These are phyloP conservation scores for Machimus atricapillus DNA, from an alignment of 2,888 invertebrate species.

Conservation along the genomic window DNA sequence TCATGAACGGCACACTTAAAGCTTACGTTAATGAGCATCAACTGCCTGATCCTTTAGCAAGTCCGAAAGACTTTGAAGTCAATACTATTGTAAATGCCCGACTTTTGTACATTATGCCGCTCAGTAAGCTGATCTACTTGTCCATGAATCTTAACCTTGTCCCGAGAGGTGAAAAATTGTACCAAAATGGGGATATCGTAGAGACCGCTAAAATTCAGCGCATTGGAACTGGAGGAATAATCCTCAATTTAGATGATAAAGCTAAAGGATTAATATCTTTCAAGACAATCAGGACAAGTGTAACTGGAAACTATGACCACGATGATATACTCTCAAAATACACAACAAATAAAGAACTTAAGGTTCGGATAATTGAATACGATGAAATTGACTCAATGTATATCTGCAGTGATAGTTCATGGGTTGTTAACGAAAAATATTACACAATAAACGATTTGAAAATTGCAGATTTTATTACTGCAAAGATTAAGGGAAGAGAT, in stretches of 20 bases:
- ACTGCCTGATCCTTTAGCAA: constrained; percentile 53
- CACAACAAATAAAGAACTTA: constrained; percentile 60
- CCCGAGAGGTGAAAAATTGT: neutral
- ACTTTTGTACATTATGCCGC: constrained; percentile 73
- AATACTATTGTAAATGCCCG: constrained; percentile 67
- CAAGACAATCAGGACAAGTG: constrained; percentile 55
- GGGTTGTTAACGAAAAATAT: constrained; percentile 66
- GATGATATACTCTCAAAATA: constrained; percentile 59
- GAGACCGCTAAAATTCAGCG: constrained; percentile 66
- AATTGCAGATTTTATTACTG: constrained; percentile 67
- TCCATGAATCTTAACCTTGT: constrained; percentile 59
- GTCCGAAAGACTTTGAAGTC: constrained; percentile 59
- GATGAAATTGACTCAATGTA: constrained; percentile 71
- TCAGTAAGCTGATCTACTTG: constrained; percentile 73
- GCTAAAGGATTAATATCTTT: constrained; percentile 58
- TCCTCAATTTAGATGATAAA: constrained; percentile 55
- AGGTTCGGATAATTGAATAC: constrained; percentile 71
- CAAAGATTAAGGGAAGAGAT: constrained; percentile 62
- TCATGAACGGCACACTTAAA: constrained; percentile 62
- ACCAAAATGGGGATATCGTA: constrained; percentile 67
- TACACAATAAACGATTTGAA: constrained; percentile 65
- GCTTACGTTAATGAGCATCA: constrained; percentile 61
- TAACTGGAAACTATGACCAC: constrained; percentile 59
- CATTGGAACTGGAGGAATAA: constrained; percentile 61
- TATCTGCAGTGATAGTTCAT: constrained; percentile 71